Base-by-base conservation (phyloP, 2,113 vertebrate species). In the Rattus rattus region DNA sequence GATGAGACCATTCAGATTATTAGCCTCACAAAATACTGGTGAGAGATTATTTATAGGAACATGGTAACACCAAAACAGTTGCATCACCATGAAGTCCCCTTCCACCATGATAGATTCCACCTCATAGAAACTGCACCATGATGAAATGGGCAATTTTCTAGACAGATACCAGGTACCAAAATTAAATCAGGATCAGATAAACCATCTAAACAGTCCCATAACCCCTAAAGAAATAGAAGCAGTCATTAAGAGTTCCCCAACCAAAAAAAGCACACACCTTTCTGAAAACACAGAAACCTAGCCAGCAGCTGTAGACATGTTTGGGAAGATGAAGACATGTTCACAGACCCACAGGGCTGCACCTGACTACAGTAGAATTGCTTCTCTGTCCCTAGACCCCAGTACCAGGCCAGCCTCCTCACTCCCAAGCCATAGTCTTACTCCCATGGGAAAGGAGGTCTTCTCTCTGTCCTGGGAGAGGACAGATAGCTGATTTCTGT, bases 341-440 rank as follows among this genome's bases (percentile, higher is more conserved):
- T 88, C 69, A 86, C 80, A 95, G 94, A 76, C 39, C 90, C 91
- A 43, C 81, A 77, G 43, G n/a, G 89, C 91, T 94, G 70, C 59
- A 1, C 84, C 65, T 73, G 84, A 86, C 59, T 95, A 43, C 85
- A 65, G 92, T 90, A 3, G 59, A 92, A 86, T 11, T 54, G 52
- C 52, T 11, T 54, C 7, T 11, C 52, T 54, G 52, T 11, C 43
- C 43, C 61, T 36, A 33, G 92, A 88, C 92, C 49, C 36, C 54
- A 93, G 52, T 11, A 0, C 87, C 9, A 1, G 81, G 67, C 43
- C 43, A 43, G 43, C 97, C 93, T 97, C 96, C 96, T 94, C 69
- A 49, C n/a, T 61, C 56, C 91, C 94, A 89, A 96, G 91, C 96
- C 97, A 93, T 91, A 96, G 79, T 93, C 91, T 88, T 73, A 47